These are phyloP conservation scores for Numida meleagris DNA, from an alignment of 2,113 vertebrate species.

Conservation along the genomic window DNA sequence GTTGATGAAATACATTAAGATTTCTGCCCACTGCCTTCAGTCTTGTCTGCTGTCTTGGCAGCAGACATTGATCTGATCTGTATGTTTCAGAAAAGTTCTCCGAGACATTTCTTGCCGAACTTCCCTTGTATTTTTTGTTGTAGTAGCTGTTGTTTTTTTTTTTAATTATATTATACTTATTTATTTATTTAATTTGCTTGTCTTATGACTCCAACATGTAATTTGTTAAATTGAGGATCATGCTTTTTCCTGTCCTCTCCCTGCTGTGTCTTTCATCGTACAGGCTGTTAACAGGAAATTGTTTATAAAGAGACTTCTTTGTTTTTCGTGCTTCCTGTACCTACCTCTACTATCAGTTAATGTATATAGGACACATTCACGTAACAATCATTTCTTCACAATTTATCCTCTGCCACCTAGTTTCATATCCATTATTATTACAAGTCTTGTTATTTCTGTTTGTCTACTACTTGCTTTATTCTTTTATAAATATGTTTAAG, in stretches of 20 bases:
- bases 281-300: not conserved
- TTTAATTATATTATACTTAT: not conserved
- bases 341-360: not conserved
- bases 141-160: not conserved
- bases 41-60: not conserved
- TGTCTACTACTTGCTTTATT: not conserved
- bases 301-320: not conserved
- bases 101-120: not conserved
- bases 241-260: rapidly evolving
- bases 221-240: not conserved
- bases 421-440: not conserved
- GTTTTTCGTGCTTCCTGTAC: not conserved
- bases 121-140: not conserved
- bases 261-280: not conserved
- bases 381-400: not conserved
- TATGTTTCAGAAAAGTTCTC: not conserved
- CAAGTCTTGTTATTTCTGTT: not conserved
- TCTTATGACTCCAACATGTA: not conserved
- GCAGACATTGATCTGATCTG: not conserved
- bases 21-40: not conserved
- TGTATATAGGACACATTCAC: not conserved
- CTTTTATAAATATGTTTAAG: not conserved
- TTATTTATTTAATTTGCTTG: not conserved
- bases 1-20: not conserved
- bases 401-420: not conserved